phyloP scores from a whole-genome alignment of 2,797 vertebrate genomes.

The Zalophus californianus region DNA sequence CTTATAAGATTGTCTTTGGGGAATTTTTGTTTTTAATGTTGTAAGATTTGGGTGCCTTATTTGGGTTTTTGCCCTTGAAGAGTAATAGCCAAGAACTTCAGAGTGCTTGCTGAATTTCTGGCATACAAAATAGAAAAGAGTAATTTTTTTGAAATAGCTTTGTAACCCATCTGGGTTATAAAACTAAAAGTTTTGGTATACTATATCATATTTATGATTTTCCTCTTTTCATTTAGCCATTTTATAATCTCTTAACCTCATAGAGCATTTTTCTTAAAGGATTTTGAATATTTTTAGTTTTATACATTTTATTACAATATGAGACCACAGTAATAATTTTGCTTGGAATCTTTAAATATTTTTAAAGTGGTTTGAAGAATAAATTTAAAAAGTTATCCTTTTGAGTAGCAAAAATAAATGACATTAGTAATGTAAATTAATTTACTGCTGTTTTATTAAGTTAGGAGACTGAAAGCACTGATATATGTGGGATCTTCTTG shows the following conservation, averaged over 20 bases:
- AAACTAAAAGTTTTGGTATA: conserved; percentile 1
- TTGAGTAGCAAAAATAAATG: not conserved
- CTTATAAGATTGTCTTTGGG: not conserved
- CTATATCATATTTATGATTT: not conserved
- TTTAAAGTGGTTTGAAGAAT: conserved; percentile 14
- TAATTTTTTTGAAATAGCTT: not conserved
- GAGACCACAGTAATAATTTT: not conserved
- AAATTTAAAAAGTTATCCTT: not conserved
- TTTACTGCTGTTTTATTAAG: conserved; percentile 19
- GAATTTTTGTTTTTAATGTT: not conserved
- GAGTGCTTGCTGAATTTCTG: conserved; percentile 5
- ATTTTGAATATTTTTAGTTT: conserved; percentile 25
- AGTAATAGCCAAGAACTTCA: not conserved
- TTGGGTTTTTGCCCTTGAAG: not conserved
- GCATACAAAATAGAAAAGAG: not conserved
- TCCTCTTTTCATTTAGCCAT: not conserved
- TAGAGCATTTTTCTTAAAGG: not conserved
- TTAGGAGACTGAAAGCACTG: not conserved
- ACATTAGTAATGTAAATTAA: not conserved
- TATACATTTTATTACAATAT: not conserved
- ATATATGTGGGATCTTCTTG: not conserved
- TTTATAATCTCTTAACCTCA: not conserved
- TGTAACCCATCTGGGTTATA: not conserved
- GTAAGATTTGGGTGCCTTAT: not conserved
- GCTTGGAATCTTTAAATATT: conserved; percentile 33